Evolutionary conservation across 2,113 vertebrate species (phyloP), one percentile per base, ranked within the genome.

Genomic region (Pelecanoides urinatrix): DNA sequence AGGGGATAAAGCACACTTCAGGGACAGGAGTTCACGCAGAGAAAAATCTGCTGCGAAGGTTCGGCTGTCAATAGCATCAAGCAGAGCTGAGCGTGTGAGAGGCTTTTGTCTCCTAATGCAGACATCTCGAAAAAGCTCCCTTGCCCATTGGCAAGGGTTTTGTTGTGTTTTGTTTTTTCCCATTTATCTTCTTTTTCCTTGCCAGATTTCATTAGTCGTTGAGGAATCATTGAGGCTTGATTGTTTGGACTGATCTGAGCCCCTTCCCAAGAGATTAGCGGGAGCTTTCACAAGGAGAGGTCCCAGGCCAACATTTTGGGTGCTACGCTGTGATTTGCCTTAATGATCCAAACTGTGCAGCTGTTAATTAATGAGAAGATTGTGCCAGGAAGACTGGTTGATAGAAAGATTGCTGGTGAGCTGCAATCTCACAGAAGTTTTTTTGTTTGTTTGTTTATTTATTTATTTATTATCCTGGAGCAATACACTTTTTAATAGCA

Each of bases 1-100:
- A 62, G 66, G 85, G 92, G 93, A 84, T 74, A 61, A 96, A 92
- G 79, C 90, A 90, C 81, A 42, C 72, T 78, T 81, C 90, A 94
- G 96, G 95, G 95, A 97, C 94, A 95, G 93, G 96, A 94, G 89
- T 81, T 95, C 88, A 81, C 0, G 11, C 97, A 90, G 96, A 44
- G 95, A 91, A 81, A 94, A 96, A 74, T 86, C 90, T 91, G 71
- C 44, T 2, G 56, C 78, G 50, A 65, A 84, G 85, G 38, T 45
- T 88, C 1, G 0, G 44, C 71, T 62, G 27, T 95, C 93, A 79
- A 47, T 52, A 65, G 62, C 1, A 0, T 92, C 87, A 65, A 88
- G 74, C 92, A 86, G 93, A 90, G 96, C 87, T 61, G 45, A 85
- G 77, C 0, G 0, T 70, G 78, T 70, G 92, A 90, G 56, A 78